Conservation (phyloP, 2,113 vertebrate species). For the Myrmecobius fasciatus region DNA sequence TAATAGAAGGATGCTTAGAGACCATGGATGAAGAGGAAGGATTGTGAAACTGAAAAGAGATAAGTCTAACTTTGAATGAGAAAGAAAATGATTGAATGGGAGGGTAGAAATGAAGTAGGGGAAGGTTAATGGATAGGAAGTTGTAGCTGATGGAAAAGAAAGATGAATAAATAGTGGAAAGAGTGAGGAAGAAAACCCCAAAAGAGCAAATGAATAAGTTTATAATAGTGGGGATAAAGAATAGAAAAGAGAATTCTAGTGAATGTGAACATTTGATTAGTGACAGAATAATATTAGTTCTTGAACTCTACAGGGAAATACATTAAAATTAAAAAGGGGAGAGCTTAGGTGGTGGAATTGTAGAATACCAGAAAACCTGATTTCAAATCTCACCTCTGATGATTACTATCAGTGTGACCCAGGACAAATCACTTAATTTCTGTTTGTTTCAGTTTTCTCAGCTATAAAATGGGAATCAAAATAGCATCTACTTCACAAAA, state of each 20-base stretch:
- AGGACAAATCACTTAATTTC: too few relatives aligned
- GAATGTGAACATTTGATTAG: not conserved
- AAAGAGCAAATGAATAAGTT: not conserved
- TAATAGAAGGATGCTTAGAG: not conserved
- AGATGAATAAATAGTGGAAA: fast-evolving
- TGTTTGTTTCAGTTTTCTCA: too few relatives aligned
- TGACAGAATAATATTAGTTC: not conserved
- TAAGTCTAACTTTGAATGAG: not conserved
- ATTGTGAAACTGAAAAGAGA: not conserved
- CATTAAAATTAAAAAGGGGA: too few relatives aligned
- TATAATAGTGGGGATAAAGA: not conserved
- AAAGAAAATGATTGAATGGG: fast-evolving
- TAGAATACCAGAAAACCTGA: too few relatives aligned
- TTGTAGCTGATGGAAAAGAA: not conserved
- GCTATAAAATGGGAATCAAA: too few relatives aligned
- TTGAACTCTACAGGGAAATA: not conserved
- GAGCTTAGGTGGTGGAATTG: too few relatives aligned
- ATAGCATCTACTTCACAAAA: too few relatives aligned
- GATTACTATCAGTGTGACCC: too few relatives aligned
- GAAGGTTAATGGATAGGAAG: not conserved
- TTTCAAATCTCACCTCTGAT: too few relatives aligned
- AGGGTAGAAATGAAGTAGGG: not conserved
- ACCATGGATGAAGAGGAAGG: not conserved
- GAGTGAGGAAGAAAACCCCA: not conserved
- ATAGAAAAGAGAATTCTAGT: too few relatives aligned